These are phyloP conservation scores for Noctua janthina DNA, from an alignment of 2,888 invertebrate species.

Conservation along the genomic window DNA sequence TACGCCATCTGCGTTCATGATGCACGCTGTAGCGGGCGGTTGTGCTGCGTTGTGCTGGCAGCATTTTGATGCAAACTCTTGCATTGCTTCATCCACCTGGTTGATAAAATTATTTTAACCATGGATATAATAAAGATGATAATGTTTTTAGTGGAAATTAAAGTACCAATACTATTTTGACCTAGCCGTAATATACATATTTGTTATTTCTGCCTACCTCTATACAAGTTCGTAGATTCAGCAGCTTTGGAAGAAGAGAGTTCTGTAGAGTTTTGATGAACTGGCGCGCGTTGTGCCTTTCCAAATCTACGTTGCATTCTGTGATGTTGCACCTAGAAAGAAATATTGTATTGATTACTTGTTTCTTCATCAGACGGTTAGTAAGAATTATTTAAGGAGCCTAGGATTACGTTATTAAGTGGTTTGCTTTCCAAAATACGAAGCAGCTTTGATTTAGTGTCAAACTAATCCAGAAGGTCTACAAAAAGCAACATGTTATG, in stretches of 20 bases:
- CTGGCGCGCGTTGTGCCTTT: slow-evolving; percentile 96
- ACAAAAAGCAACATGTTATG: too few species aligned
- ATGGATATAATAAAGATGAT: too few species aligned
- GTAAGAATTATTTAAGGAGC: too few species aligned
- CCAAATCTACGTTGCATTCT: slow-evolving; percentile 95
- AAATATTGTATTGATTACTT: neutral
- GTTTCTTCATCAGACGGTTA: neutral
- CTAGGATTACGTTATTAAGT: too few species aligned
- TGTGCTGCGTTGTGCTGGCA: slow-evolving; percentile 94
- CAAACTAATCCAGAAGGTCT: too few species aligned
- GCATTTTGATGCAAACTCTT: slow-evolving; percentile 97
- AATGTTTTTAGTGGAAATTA: too few species aligned
- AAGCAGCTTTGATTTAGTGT: too few species aligned
- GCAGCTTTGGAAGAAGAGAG: slow-evolving; percentile 94
- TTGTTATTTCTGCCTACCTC: slow-evolving; percentile 87
- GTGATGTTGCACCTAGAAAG: slow-evolving; percentile 78
- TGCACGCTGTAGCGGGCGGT: slow-evolving; percentile 92
- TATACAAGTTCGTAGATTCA: slow-evolving; percentile 94
- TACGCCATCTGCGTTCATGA: slow-evolving; percentile 98
- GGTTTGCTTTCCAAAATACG: too few species aligned
- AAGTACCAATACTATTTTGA: too few species aligned
- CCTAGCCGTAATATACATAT: too few species aligned
- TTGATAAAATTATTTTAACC: too few species aligned
- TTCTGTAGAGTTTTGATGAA: slow-evolving; percentile 94
- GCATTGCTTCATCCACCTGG: slow-evolving; percentile 96